Conservation (phyloP, 35 echinoderm and acorn worm genomes). For the Apostichopus parvimensis region DNA sequence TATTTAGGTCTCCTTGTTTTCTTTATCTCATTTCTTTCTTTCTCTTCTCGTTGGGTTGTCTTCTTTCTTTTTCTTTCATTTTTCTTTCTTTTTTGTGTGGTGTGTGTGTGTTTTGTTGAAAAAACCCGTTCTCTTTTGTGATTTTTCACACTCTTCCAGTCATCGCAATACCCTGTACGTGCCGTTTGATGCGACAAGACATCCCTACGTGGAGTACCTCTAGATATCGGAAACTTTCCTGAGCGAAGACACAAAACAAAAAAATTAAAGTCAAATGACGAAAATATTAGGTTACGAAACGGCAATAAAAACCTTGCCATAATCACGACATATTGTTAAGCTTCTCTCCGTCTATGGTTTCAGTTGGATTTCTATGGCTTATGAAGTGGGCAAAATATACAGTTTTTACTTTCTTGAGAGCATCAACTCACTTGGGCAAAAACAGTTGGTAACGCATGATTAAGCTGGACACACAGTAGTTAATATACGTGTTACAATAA, state of each 20-base stretch:
- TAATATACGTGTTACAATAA: background rate
- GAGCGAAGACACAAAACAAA: slow-evolving; percentile 3
- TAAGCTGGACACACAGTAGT: slow-evolving; percentile 33
- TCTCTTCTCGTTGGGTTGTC: background rate
- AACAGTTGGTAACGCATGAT: slow-evolving; percentile 17
- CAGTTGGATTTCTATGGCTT: background rate
- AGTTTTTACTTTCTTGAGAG: slow-evolving; percentile 27
- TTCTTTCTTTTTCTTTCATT: background rate
- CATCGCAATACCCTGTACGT: slow-evolving; percentile 27
- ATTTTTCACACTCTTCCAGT: slow-evolving; percentile 35
- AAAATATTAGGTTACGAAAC: slow-evolving; percentile 41
- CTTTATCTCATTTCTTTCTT: background rate
- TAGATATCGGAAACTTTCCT: slow-evolving; percentile 10
- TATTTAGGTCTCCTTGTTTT: background rate
- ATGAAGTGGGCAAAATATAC: slow-evolving; percentile 45
- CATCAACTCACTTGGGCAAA: background rate
- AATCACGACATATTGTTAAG: slow-evolving; percentile 18
- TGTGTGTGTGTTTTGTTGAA: background rate
- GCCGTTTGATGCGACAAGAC: slow-evolving; percentile 36
- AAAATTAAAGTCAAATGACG: slow-evolving; percentile 34
- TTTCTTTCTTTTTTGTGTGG: background rate
- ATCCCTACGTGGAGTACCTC: slow-evolving; percentile 25
- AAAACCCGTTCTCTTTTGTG: slow-evolving; percentile 8
- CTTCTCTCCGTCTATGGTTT: slow-evolving; percentile 10
- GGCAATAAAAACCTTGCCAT: slow-evolving; percentile 27